Conservation (phyloP, 2,888 invertebrate genomes). For the Arrhopalites spinosus region DNA sequence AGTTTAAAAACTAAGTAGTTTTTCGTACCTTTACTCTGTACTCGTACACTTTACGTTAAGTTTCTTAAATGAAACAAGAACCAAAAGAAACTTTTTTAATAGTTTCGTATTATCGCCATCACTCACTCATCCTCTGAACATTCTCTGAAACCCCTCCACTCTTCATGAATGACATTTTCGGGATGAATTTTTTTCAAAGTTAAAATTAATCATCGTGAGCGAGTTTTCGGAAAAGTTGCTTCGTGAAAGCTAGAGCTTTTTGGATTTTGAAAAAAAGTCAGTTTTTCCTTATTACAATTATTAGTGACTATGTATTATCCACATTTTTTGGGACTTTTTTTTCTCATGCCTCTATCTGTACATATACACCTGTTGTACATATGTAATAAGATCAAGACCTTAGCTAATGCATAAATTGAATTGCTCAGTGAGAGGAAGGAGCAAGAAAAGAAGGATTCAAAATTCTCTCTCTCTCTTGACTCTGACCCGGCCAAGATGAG, state of each 20-base stretch:
- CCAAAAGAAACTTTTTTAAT: not conserved
- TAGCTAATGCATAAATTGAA: constrained; percentile 34
- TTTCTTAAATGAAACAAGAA: not conserved
- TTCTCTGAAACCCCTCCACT: constrained; percentile 8
- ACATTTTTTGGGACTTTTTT: no score
- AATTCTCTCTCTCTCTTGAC: constrained; percentile 4
- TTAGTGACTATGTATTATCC: no score
- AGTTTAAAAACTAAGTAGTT: constrained; percentile 28
- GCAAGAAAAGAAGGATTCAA: constrained; percentile 2
- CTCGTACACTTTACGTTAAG: not conserved
- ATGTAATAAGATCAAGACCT: constrained; percentile 1
- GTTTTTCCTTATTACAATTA: not conserved
- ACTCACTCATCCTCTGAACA: constrained; percentile 9
- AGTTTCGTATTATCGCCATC: constrained; percentile 15
- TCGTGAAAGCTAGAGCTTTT: no score
- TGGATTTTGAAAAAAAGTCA: not conserved
- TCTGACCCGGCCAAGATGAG: constrained; percentile 31
- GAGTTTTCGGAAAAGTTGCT: constrained; percentile 4
- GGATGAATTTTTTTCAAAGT: constrained; percentile 27
- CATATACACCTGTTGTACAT: not conserved
- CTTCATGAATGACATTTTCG: constrained; percentile 34
- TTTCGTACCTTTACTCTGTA: not conserved
- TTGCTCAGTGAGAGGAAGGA: constrained; percentile 5
- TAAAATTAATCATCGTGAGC: constrained; percentile 31
- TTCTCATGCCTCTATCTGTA: no score